Evolutionary conservation across 1,140 invertebrate genomes (phyloP).

Genomic region (Helicorthomorpha holstii): DNA sequence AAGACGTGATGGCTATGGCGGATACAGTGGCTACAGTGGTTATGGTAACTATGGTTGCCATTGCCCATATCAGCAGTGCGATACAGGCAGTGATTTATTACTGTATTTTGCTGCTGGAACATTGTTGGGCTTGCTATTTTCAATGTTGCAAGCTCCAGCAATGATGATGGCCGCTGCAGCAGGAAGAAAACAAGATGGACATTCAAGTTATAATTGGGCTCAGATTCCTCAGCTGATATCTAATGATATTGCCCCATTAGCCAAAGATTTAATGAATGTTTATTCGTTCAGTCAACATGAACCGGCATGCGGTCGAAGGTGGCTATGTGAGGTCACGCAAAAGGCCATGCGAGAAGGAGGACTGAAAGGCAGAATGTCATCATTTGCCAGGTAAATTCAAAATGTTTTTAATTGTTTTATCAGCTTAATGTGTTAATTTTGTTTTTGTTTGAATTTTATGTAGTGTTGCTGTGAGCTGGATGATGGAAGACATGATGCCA

Average conservation of each 20-base stretch:
- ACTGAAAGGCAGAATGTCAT: neutral
- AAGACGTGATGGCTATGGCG: neutral
- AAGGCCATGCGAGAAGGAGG: neutral
- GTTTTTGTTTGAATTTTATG: neutral
- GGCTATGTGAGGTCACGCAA: neutral
- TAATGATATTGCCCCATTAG: neutral
- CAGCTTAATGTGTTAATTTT: neutral
- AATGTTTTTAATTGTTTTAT: neutral
- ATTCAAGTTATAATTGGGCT: neutral
- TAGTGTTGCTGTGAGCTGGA: neutral
- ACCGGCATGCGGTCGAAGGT: neutral
- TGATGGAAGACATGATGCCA: neutral
- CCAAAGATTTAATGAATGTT: neutral
- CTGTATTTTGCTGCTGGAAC: neutral
- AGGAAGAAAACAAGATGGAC: neutral
- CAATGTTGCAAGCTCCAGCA: neutral
- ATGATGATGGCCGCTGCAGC: neutral
- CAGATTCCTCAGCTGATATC: neutral
- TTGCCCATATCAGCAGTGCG: neutral
- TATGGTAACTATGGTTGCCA: neutral
- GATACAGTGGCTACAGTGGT: neutral
- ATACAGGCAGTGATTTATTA: neutral
- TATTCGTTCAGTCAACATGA: neutral
- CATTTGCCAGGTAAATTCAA: neutral
- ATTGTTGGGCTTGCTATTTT: neutral